A percentile compares a stretch with the other conserved stretches of the same genome.
Evolutionary conservation across 2,113 vertebrate species (phyloP).

Genomic region (Recurvirostra avosetta): DNA sequence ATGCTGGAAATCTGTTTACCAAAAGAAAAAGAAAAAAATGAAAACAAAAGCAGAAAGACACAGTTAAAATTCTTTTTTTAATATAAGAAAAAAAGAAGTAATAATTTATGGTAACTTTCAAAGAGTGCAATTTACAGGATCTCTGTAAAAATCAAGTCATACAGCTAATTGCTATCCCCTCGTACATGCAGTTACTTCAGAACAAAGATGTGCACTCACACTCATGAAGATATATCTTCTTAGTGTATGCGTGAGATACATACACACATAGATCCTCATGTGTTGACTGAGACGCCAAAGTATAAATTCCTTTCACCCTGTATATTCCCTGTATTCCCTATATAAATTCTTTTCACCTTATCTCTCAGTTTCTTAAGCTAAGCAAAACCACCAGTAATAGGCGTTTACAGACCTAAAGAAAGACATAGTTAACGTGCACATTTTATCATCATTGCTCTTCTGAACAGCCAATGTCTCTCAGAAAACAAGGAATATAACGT

Average conservation of each 20-base stretch:
- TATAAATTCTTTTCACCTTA: neutral
- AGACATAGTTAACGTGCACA: neutral
- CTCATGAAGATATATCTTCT: neutral
- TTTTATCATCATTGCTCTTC: neutral
- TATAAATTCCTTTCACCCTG: neutral
- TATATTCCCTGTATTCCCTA: neutral
- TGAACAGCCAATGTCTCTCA: neutral
- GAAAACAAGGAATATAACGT: neutral
- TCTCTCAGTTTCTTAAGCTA: neutral
- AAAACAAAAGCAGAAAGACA: neutral
- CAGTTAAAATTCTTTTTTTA: neutral
- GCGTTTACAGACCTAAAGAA: neutral
- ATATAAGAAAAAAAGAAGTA: neutral
- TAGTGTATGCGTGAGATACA: neutral
- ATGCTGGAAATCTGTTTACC: slow-evolving; percentile 91
- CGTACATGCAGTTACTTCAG: neutral
- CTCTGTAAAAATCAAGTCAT: neutral
- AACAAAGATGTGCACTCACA: neutral
- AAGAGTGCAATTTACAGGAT: accelerated
- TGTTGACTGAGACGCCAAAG: neutral
- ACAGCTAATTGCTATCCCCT: neutral
- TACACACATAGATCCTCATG: neutral
- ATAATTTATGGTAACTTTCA: neutral
- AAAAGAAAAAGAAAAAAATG: neutral
- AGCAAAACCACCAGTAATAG: neutral